These are phyloP conservation scores for Tonatia bakeri DNA, from an alignment of 2,113 vertebrate genomes.

Conservation along the genomic window DNA sequence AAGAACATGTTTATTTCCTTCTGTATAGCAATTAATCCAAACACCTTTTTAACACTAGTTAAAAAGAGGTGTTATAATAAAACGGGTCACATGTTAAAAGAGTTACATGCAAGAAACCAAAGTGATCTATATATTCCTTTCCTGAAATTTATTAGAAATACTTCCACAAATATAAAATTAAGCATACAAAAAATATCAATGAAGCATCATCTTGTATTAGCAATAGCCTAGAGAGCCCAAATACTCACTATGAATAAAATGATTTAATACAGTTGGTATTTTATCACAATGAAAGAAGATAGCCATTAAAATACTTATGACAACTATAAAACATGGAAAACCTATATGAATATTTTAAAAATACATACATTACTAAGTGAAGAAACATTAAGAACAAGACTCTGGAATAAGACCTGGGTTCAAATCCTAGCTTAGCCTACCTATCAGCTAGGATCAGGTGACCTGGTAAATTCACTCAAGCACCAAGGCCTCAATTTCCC, in stretches of 20 bases:
- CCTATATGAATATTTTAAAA: neutral
- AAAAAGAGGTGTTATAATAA: conserved; percentile 37
- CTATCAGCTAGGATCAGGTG: neutral
- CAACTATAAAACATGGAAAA: neutral
- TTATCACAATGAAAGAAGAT: conserved; percentile 12
- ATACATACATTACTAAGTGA: neutral
- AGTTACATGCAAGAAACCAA: neutral
- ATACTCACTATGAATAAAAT: neutral
- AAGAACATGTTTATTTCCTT: neutral
- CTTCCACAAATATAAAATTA: conserved; percentile 12
- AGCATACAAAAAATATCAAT: neutral
- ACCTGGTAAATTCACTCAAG: neutral
- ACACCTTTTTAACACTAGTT: neutral
- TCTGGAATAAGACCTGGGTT: neutral
- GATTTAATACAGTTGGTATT: neutral
- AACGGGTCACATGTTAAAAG: neutral
- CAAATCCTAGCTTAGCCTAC: neutral
- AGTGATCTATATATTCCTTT: neutral
- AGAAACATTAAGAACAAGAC: conserved; percentile 41
- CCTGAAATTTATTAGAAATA: neutral
- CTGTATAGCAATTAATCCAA: conserved; percentile 22
- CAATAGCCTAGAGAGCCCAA: neutral
- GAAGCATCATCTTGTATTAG: neutral
- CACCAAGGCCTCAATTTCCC: neutral
- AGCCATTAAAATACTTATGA: conserved; percentile 1